Percentiles rank a stretch among this genome's conserved stretches.
These are phyloP conservation scores for Atta texana DNA, from an alignment of 1,140 invertebrate species.

Conservation along the genomic window DNA sequence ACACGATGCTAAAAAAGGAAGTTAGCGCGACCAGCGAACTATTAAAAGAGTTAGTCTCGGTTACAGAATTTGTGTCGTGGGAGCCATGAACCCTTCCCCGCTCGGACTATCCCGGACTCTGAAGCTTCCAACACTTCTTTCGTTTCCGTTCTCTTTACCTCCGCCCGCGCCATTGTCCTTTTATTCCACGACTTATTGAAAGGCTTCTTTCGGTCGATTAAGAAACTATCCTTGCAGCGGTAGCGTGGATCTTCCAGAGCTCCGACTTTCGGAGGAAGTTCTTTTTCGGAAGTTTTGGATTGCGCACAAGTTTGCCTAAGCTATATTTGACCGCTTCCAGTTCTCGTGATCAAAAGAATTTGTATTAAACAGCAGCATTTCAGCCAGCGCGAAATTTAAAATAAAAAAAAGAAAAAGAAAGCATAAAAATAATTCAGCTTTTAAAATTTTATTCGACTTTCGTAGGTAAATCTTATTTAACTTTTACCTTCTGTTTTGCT, in stretches of 20 bases:
- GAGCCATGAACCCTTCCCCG: not conserved
- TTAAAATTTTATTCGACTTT: constrained; percentile 9
- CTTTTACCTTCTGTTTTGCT: not conserved
- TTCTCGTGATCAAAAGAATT: constrained; percentile 42
- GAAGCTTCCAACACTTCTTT: not conserved
- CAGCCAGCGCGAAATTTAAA: not conserved
- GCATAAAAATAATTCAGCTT: not conserved
- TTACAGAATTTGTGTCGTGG: constrained; percentile 79
- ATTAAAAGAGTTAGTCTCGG: constrained; percentile 80
- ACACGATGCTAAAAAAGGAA: constrained; percentile 43
- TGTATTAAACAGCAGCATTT: constrained; percentile 22
- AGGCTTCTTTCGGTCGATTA: constrained; percentile 58
- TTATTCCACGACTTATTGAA: constrained; percentile 61
- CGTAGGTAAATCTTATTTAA: not conserved
- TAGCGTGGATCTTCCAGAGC: constrained; percentile 13
- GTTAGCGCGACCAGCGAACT: constrained; percentile 65
- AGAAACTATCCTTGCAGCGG: constrained; percentile 61
- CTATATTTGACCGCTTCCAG: constrained; percentile 24
- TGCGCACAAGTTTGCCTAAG: not conserved
- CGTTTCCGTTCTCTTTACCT: constrained; percentile 17
- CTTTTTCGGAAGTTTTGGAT: constrained; percentile 30
- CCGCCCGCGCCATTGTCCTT: constrained; percentile 21
- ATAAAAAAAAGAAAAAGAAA: not conserved
- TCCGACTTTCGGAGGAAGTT: constrained; percentile 14
- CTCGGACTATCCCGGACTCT: not conserved